Base-by-base conservation (phyloP, 2,888 invertebrate species). In the Melanotus villosus region DNA sequence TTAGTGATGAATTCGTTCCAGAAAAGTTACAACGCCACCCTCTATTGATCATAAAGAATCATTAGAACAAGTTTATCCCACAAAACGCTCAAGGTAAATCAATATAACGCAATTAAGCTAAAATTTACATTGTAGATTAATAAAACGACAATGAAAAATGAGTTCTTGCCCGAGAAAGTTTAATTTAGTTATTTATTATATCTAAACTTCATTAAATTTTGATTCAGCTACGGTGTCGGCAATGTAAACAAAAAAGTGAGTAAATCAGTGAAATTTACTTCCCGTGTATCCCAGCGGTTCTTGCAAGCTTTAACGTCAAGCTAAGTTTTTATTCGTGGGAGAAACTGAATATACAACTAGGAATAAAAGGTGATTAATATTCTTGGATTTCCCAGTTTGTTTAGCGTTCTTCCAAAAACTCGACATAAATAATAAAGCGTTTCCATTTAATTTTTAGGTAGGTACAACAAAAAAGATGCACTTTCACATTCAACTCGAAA, bases 101-200 rank as follows among this genome's bases (percentile, higher is more conserved):
- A 47, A 23, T 47, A 47, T 23, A 47, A 47, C 21, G 23, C 21
- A 47, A 47, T 47, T 47, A 47, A 23, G 23, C 12, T 23, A 47
- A 47, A 47, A 47, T 47, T 47, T 47, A 47, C 47, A 23, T 47
- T 47, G n/a, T 47, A 47, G 23, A 47, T 47, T 47, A 47, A 47
- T 5, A 47, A 23, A 23, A 47, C 47, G 47, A 47, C 47, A 47
- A 23, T 23, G 47, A 47, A 47, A 47, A 45, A 45, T 45, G 19
- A 7, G 45, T 47, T 47, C n/a, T 18, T 14, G 5, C 19, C 12
- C 47, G 1, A 10, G 12, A 23, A n/a, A 47, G 47, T 47, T 23
- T 21, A 47, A 47, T 21, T 47, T 47, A 4, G 47, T 21, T 45
- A 19, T 45, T 45, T 45, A 21, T 45, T 45, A 45, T 47, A 47